These are phyloP conservation scores for Zaprionus nigranus DNA, from an alignment of 1,140 invertebrate genomes.

Conservation along the genomic window DNA sequence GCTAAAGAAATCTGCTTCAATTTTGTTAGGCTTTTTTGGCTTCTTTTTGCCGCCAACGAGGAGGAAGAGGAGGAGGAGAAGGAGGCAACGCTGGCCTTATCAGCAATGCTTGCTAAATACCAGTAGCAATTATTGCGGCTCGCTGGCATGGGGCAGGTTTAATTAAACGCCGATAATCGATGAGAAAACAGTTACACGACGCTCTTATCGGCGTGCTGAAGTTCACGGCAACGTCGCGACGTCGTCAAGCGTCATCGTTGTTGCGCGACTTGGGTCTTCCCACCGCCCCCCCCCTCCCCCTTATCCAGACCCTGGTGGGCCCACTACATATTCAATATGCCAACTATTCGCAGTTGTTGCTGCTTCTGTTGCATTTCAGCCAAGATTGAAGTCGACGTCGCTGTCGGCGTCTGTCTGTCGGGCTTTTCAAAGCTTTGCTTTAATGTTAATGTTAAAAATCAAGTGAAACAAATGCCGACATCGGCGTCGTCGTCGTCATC, in stretches of 20 bases:
- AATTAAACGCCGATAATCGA: slow-evolving; percentile 81
- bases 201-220: slow-evolving; percentile 63
- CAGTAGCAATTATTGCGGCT: slow-evolving; percentile 72
- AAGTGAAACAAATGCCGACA: slow-evolving; percentile 78
- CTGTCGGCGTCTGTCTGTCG: slow-evolving; percentile 45
- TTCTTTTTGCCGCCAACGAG: slow-evolving; percentile 4
- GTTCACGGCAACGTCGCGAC: slow-evolving; percentile 58
- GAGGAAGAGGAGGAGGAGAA: too few species aligned
- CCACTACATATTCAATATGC: slow-evolving; percentile 10
- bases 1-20: slow-evolving; percentile 70
- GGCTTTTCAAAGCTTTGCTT: slow-evolving; percentile 74
- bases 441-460: slow-evolving; percentile 79
- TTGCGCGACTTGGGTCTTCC: slow-evolving; percentile 13
- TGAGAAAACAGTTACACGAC: slow-evolving; percentile 73
- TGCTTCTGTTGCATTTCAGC: slow-evolving; percentile 49
- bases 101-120: slow-evolving; percentile 78
- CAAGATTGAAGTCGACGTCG: slow-evolving; percentile 43
- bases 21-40: slow-evolving; percentile 29
- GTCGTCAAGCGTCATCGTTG: slow-evolving; percentile 45
- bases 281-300: too few species aligned
- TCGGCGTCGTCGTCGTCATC: slow-evolving; percentile 12
- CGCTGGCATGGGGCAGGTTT: slow-evolving; percentile 57
- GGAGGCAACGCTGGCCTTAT: slow-evolving; percentile 33
- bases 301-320: too few species aligned
- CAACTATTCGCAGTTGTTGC: slow-evolving; percentile 7